phyloP scores from a whole-genome alignment of 2,113 vertebrate species.

The Bufo bufo region DNA sequence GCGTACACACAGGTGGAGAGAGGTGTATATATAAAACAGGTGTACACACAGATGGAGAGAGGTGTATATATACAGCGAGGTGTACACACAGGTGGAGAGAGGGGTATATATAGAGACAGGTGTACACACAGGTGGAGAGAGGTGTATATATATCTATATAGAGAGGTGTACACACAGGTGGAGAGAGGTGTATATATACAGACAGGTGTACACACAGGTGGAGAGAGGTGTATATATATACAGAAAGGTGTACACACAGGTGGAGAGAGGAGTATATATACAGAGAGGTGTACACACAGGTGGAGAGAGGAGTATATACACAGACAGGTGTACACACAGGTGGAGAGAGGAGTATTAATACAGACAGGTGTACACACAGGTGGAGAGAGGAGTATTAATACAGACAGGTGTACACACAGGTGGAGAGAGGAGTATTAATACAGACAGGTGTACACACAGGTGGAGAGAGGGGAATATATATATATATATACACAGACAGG shows the following conservation, averaged over 20 bases:
- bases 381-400: background rate
- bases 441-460: background rate
- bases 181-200: background rate
- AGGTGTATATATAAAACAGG: background rate
- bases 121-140: background rate
- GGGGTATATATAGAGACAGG: background rate
- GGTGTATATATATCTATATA: background rate
- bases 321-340: background rate
- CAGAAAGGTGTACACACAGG: background rate
- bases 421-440: background rate
- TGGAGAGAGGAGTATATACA: background rate
- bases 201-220: background rate
- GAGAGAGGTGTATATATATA: background rate
- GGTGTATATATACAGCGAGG: background rate
- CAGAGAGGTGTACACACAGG: background rate
- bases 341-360: background rate
- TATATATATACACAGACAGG: background rate
- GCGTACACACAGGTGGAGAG: background rate
- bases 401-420: background rate
- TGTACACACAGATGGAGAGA: background rate
- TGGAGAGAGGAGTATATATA: background rate
- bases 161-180: background rate
- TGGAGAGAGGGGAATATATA: background rate
- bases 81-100: background rate
- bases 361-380: background rate